These are phyloP conservation scores for Mamestra configurata DNA, from an alignment of 1,140 invertebrate genomes.

Conservation along the genomic window DNA sequence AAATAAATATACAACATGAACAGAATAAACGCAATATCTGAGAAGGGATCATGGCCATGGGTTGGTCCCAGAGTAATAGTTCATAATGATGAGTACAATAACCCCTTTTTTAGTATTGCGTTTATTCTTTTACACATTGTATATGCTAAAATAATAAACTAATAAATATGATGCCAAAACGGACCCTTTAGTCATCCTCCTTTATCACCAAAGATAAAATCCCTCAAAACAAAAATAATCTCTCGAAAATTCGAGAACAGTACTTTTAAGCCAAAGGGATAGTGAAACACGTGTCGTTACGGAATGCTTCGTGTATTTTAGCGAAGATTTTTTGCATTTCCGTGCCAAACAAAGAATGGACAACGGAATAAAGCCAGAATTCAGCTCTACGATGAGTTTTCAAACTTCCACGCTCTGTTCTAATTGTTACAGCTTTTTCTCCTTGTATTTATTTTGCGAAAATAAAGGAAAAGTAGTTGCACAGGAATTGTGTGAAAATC, in stretches of 20 bases:
- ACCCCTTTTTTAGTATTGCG: too few species aligned
- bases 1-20: too few species aligned
- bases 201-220: neutral
- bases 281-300: neutral
- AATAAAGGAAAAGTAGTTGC: neutral
- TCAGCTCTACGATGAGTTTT: constrained; percentile 5
- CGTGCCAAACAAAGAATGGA: neutral
- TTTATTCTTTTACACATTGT: too few species aligned
- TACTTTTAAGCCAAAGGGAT: constrained; percentile 1
- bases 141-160: neutral
- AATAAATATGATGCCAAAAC: neutral
- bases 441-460: neutral
- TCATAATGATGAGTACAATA: too few species aligned
- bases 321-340: constrained; percentile 6
- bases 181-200: too few species aligned
- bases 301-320: neutral
- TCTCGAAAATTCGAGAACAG: neutral
- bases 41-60: too few species aligned
- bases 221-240: neutral
- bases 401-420: neutral
- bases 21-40: too few species aligned
- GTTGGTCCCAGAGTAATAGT: too few species aligned
- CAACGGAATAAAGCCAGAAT: constrained; percentile 1
- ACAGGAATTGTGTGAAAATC: neutral
- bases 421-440: constrained; percentile 17